Conservation (phyloP, 30 jellyfish, hydroid and myxozoan species). For the Turritopsis rubra region DNA sequence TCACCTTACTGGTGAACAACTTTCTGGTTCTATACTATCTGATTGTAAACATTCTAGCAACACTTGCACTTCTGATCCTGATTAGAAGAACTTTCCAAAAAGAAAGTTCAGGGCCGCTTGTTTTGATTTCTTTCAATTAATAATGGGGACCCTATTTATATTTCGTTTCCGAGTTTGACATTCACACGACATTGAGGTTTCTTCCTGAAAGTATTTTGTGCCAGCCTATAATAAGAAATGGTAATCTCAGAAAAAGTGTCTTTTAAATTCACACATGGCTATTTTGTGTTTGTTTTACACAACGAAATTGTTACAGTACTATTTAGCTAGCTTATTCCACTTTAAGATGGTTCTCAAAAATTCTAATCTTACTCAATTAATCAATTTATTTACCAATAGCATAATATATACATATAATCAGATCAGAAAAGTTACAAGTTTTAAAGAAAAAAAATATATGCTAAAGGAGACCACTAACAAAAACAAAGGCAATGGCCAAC, state of each 20-base stretch:
- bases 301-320: neutral
- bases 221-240: neutral
- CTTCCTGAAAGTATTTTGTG: neutral
- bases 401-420: too few species aligned
- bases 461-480: too few species aligned
- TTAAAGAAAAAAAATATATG: too few species aligned
- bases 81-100: neutral
- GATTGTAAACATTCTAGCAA: neutral
- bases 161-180: neutral
- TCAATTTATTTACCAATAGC: too few species aligned
- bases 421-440: too few species aligned
- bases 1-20: neutral
- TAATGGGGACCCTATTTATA: neutral
- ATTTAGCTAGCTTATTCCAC: too few species aligned
- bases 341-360: too few species aligned
- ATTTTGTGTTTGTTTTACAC: too few species aligned
- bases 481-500: too few species aligned
- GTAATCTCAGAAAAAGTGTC: neutral
- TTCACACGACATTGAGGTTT: neutral
- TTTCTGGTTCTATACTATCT: neutral
- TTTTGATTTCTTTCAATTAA: neutral
- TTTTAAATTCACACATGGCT: neutral
- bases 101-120: neutral
- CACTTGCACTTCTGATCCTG: neutral
- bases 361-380: too few species aligned